phyloP scores from a whole-genome alignment of 2,888 invertebrate genomes.

The Parnassius mnemosyne region DNA sequence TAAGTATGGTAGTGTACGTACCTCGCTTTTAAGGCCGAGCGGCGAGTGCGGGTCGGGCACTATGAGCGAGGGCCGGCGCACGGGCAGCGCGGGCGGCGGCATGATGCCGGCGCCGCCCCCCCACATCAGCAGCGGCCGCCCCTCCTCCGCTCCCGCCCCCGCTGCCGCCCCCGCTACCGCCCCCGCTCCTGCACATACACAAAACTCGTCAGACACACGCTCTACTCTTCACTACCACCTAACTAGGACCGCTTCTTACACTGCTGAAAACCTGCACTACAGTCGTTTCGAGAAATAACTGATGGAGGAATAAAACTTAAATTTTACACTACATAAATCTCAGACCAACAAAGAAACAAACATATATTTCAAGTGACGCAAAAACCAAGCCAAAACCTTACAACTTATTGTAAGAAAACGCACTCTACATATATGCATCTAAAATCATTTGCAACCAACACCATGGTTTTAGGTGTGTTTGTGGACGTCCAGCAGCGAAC shows the following conservation, averaged over 20 bases:
- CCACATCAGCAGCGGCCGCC: constrained; percentile 59
- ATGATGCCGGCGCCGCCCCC: constrained; percentile 81
- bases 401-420: too few relatives aligned
- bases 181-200: constrained; percentile 9
- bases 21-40: constrained; percentile 81
- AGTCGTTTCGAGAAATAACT: constrained; percentile 14
- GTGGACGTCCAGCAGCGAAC: too few relatives aligned
- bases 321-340: background rate
- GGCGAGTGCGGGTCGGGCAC: constrained; percentile 80
- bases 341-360: too few relatives aligned
- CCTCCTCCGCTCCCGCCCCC: constrained; percentile 37
- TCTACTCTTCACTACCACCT: constrained; percentile 9
- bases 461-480: too few relatives aligned
- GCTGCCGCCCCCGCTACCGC: constrained; percentile 6
- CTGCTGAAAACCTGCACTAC: constrained; percentile 18
- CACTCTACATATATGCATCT: too few relatives aligned
- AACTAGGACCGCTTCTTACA: constrained; percentile 19
- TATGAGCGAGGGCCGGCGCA: constrained; percentile 82
- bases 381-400: too few relatives aligned
- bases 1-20: constrained; percentile 31
- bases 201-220: background rate
- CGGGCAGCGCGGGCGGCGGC: constrained; percentile 85
- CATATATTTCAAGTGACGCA: too few relatives aligned
- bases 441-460: too few relatives aligned
- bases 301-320: constrained; percentile 24